Base-by-base conservation (phyloP, 92 coral and sea anemone genomes). In the Parazoanthus swiftii region DNA sequence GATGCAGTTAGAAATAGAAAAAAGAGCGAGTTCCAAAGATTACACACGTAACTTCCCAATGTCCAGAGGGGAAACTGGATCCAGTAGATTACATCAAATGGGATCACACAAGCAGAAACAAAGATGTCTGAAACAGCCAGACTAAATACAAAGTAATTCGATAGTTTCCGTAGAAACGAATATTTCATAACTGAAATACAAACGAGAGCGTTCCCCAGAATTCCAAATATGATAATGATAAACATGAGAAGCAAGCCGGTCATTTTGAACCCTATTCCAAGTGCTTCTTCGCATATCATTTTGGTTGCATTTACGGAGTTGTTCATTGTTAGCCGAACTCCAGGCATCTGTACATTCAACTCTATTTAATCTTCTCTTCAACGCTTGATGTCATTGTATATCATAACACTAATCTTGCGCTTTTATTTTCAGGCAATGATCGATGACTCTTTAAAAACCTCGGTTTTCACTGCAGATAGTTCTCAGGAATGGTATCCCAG, bases 11-110 rank as follows among this genome's bases (percentile, higher is more conserved):
- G 93, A 74, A 85, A 91, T 9, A 91, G 89, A 81, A 95, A 95
- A 81, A 95, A 95, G 4, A 90, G 46, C 25, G 98, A 87, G 74
- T 95, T 95, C 98, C 98, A 95, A 15, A 95, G 90, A 88, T 93
- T 95, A 80, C 98, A 95, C 16, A 23, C 67, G 70, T 90, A 89
- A 0, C 93, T 91, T 0, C 93, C 94, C 72, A 95, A 76, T 33
- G 93, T 90, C 98, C 98, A 95, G 2, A 86, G 90, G 23, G 98
- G 98, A 77, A 95, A 95, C 8, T 88, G 54, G 6, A 93, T 77
- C 98, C 98, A 95, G 86, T 95, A 95, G 11, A 91, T 74, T 5
- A 93, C 85, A 39, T 95, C 98, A 74, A 95, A 95, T 3, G 98
- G 98, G 15, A 95, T 14, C 5, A 95, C 98, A 29, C 54, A 71